These are phyloP conservation scores for Gobius niger DNA, from an alignment of 2,113 vertebrate genomes.

Conservation along the genomic window DNA sequence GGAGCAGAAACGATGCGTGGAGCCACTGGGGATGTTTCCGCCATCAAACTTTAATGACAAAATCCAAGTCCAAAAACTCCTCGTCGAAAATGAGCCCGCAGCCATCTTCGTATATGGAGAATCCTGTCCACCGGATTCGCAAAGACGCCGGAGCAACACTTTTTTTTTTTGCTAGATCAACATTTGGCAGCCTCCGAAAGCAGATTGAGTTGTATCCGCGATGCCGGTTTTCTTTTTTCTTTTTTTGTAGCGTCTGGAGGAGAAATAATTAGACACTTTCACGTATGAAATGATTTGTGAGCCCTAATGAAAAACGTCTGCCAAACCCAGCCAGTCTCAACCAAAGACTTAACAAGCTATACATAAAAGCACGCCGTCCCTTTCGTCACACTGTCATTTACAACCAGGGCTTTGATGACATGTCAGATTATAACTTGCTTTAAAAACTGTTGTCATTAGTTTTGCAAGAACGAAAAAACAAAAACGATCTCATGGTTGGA, in stretches of 20 bases:
- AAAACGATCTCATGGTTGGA: too few species aligned
- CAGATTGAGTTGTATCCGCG: neutral
- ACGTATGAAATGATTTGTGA: neutral
- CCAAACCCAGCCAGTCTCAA: too few species aligned
- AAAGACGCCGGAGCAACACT: neutral
- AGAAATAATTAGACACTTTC: neutral
- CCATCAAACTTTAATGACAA: constrained; percentile 8
- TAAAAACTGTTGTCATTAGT: too few species aligned
- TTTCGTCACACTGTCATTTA: too few species aligned
- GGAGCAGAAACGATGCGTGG: constrained; percentile 4
- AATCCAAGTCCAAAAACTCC: constrained; percentile 1
- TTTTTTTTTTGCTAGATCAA: neutral
- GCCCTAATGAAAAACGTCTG: too few species aligned
- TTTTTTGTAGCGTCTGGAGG: neutral
- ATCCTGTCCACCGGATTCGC: neutral
- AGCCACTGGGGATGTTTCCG: neutral
- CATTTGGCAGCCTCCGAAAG: neutral
- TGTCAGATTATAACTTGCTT: too few species aligned
- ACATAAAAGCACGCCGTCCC: too few species aligned
- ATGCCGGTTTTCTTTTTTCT: neutral
- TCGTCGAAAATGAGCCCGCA: neutral
- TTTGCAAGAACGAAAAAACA: too few species aligned
- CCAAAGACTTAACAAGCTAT: too few species aligned
- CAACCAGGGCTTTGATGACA: too few species aligned
- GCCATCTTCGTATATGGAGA: neutral